Evolutionary conservation across 2,888 invertebrate species (phyloP).

Genomic region (Drosophila infuscata): DNA sequence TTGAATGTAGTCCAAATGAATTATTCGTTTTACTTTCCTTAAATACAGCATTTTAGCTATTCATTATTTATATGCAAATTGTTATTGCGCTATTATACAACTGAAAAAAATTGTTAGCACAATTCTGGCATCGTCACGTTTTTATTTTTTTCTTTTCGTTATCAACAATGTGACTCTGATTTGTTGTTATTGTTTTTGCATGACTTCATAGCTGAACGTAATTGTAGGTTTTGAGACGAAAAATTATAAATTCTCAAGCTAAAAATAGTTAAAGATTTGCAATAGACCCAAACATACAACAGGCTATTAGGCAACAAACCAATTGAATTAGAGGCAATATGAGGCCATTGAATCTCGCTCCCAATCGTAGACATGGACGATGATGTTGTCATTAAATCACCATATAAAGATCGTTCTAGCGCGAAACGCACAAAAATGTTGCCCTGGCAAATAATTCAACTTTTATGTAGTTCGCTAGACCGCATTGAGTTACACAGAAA

Average conservation of each 20-base stretch:
- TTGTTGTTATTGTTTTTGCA: conserved; percentile 30
- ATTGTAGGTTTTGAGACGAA: conserved; percentile 31
- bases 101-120: not conserved
- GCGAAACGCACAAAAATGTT: conserved; percentile 5
- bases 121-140: conserved; percentile 16
- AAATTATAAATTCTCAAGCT: conserved; percentile 22
- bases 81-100: conserved; percentile 24
- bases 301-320: conserved; percentile 1
- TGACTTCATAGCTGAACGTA: conserved; percentile 65
- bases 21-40: conserved; percentile 2
- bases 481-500: conserved; percentile 2
- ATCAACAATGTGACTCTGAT: conserved; percentile 39
- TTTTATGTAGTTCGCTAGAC: not conserved
- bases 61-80: conserved; percentile 26
- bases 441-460: conserved; percentile 11
- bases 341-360: conserved; percentile 26
- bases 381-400: conserved; percentile 58
- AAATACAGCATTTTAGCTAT: conserved; percentile 14
- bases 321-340: conserved; percentile 41
- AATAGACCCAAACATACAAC: not conserved
- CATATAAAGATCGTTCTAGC: conserved; percentile 33
- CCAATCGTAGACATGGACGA: conserved; percentile 37
- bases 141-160: conserved; percentile 3
- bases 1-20: conserved; percentile 22
- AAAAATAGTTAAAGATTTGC: conserved; percentile 40